These are phyloP conservation scores for Ichneumoninae sp. DNA, from an alignment of 2,888 invertebrate genomes.

Conservation along the genomic window DNA sequence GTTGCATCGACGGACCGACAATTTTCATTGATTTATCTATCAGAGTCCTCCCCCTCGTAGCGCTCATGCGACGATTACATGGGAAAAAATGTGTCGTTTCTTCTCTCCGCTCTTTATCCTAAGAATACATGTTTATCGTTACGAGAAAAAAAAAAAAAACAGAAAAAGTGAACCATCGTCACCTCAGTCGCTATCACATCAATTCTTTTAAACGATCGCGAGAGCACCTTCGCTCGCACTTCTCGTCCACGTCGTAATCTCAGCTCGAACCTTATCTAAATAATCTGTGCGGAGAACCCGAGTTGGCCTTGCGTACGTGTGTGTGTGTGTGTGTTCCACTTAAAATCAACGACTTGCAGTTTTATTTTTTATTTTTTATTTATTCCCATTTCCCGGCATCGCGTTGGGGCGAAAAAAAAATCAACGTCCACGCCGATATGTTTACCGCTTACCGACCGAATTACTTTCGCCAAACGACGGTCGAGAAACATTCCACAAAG, in stretches of 20 bases:
- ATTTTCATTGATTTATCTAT: constrained; percentile 59
- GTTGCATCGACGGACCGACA: constrained; percentile 30
- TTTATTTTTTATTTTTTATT: constrained; percentile 2
- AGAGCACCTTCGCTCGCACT: constrained; percentile 24
- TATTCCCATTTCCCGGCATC: background rate
- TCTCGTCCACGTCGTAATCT: constrained; percentile 50
- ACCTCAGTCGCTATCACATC: constrained; percentile 50
- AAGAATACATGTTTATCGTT: constrained; percentile 54
- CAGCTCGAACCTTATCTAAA: constrained; percentile 59
- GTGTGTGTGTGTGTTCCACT: constrained; percentile 35
- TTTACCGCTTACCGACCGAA: constrained; percentile 5
- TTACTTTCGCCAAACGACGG: constrained; percentile 43
- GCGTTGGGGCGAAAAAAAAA: constrained; percentile 15
- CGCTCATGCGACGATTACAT: constrained; percentile 18
- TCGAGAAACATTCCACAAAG: constrained; percentile 30
- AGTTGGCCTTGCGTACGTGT: constrained; percentile 11
- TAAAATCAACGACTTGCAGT: constrained; percentile 39
- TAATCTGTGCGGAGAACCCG: constrained; percentile 48
- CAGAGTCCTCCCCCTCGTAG: background rate
- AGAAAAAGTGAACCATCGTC: constrained; percentile 39
- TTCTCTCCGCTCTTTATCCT: constrained; percentile 26
- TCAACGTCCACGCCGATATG: background rate
- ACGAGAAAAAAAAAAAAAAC: constrained; percentile 17
- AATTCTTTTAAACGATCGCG: constrained; percentile 35
- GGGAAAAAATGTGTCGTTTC: constrained; percentile 34